Percentiles rank a stretch among this genome's conserved stretches.
phyloP scores from a whole-genome alignment of 2,888 invertebrate species.

The Mesorhabditis spiculigera region DNA sequence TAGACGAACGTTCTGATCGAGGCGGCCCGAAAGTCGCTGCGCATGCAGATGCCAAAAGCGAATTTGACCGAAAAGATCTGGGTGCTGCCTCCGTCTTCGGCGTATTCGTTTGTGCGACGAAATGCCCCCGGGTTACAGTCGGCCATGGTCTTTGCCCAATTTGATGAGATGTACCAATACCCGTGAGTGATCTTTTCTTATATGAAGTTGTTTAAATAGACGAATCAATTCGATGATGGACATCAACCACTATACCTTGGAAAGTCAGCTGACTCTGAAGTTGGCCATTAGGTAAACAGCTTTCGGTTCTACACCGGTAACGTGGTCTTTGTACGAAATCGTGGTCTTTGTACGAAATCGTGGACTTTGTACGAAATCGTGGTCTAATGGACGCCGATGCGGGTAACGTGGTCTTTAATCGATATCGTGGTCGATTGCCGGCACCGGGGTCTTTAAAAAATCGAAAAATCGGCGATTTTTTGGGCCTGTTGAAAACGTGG shows the following conservation, averaged over 20 bases:
- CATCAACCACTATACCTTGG: not conserved
- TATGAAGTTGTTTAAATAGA: not conserved
- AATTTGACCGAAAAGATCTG: not conserved
- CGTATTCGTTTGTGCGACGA: not conserved
- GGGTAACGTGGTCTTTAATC: too few relatives aligned
- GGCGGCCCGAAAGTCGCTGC: not conserved
- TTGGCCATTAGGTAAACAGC: too few relatives aligned
- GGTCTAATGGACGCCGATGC: too few relatives aligned
- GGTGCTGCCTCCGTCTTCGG: not conserved
- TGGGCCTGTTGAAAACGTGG: too few relatives aligned
- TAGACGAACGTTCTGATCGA: not conserved
- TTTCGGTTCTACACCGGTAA: too few relatives aligned
- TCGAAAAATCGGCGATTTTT: too few relatives aligned
- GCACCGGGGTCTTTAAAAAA: too few relatives aligned
- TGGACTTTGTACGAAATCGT: too few relatives aligned
- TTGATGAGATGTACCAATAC: conserved; percentile 1
- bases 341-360: too few relatives aligned
- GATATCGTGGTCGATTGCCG: too few relatives aligned
- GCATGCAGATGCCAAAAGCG: not conserved
- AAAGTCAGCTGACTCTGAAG: too few relatives aligned
- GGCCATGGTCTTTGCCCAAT: not conserved
- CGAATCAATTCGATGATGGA: conserved; percentile 1
- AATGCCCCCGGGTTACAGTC: not conserved
- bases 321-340: too few relatives aligned
- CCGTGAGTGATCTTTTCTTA: not conserved